Percentiles rank a stretch among this genome's conserved stretches.
Conservation (phyloP, 2,797 vertebrate genomes). For the Phylloscopus collybita region DNA sequence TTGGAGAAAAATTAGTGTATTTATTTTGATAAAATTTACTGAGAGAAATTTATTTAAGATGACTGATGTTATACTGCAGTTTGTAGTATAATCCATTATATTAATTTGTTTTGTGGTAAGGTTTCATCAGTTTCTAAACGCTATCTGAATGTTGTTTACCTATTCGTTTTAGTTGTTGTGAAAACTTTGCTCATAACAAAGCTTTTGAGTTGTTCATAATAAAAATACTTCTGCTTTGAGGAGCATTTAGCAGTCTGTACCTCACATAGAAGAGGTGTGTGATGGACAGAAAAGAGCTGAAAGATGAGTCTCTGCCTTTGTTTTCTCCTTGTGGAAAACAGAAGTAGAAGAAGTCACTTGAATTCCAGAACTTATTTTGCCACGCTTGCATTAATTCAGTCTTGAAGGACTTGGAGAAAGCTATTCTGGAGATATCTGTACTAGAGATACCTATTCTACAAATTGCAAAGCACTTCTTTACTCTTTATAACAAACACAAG, state of each 20-base stretch:
- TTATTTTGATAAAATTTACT: not conserved
- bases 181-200: not conserved
- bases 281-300: not conserved
- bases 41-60: not conserved
- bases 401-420: not conserved
- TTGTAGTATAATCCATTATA: not conserved
- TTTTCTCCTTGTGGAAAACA: not conserved
- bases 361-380: not conserved
- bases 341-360: not conserved
- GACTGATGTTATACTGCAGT: not conserved
- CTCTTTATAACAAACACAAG: not conserved
- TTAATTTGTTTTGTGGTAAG: conserved; percentile 28
- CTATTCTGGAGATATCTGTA: not conserved
- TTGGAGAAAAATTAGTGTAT: not conserved
- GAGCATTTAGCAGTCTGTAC: not conserved
- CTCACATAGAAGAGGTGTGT: accelerated
- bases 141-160: not conserved
- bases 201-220: not conserved
- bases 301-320: not conserved
- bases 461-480: not conserved
- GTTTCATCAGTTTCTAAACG: conserved; percentile 33
- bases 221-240: not conserved
- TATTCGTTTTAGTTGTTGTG: not conserved
- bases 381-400: not conserved
- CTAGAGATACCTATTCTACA: not conserved